phyloP scores from a whole-genome alignment of 2,113 vertebrate species.

The Loxodonta africana region DNA sequence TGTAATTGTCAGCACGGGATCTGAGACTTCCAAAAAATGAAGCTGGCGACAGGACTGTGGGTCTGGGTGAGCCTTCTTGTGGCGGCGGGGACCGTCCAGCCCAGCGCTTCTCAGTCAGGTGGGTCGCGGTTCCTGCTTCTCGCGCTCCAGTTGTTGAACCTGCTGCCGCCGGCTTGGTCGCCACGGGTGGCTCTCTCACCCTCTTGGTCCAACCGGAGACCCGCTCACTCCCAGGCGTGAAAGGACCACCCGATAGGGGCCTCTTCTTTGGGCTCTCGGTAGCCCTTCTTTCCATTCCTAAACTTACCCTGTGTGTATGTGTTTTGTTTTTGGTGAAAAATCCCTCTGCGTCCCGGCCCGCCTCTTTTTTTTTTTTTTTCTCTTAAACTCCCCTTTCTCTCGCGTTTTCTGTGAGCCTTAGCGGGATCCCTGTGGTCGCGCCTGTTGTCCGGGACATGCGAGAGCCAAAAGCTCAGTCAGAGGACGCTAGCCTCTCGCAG shows the following conservation, averaged over 20 bases:
- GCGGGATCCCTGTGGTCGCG: neutral
- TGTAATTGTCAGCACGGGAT: slow-evolving; percentile 79
- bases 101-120: slow-evolving; percentile 94
- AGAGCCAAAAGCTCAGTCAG: neutral
- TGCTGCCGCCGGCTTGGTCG: neutral
- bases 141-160: slow-evolving; percentile 43
- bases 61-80: slow-evolving; percentile 91
- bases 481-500: neutral
- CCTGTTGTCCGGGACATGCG: slow-evolving; percentile 36
- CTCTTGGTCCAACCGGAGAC: neutral
- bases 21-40: slow-evolving; percentile 81
- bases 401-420: slow-evolving; percentile 54
- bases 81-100: slow-evolving; percentile 88
- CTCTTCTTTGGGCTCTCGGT: neutral
- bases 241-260: neutral
- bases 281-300: neutral
- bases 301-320: slow-evolving; percentile 46
- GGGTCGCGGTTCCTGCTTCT: slow-evolving; percentile 83
- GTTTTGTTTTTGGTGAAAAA: neutral
- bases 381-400: neutral
- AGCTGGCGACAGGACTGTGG: slow-evolving; percentile 84
- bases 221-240: neutral
- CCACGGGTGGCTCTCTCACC: neutral
- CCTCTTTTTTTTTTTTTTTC: neutral
- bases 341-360: neutral